Conservation (phyloP, 2,113 vertebrate genomes). For the Lagopus leucura region DNA sequence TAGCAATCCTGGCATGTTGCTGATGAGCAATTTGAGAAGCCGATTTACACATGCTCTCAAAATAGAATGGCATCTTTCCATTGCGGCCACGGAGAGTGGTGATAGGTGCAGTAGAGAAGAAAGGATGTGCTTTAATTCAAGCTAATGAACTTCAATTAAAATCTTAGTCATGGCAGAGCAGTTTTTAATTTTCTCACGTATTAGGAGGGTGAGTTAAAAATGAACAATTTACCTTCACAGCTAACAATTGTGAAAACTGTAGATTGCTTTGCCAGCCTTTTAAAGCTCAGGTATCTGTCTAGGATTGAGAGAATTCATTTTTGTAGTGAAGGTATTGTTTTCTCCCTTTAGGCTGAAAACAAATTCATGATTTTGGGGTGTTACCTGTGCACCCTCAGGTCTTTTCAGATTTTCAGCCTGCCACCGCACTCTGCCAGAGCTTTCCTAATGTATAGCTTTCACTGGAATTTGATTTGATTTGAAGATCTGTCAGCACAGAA, state of each 20-base stretch:
- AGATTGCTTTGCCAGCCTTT: not conserved
- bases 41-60: not conserved
- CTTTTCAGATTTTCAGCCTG: not conserved
- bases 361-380: not conserved
- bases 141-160: not conserved
- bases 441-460: not conserved
- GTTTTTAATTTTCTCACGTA: not conserved
- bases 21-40: not conserved
- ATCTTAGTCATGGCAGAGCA: not conserved
- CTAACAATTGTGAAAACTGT: not conserved
- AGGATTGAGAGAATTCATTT: not conserved
- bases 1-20: not conserved
- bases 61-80: not conserved
- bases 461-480: not conserved
- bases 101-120: not conserved
- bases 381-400: not conserved
- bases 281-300: not conserved
- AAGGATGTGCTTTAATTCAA: not conserved
- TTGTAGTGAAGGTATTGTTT: not conserved
- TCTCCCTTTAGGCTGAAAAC: not conserved
- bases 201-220: not conserved
- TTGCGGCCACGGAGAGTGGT: rapidly evolving
- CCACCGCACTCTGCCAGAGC: not conserved
- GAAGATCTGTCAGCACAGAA: not conserved
- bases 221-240: not conserved